Evolutionary conservation across 1,140 invertebrate species (phyloP), one percentile per base, ranked within the genome.

Genomic region (Megalopta genalis): DNA sequence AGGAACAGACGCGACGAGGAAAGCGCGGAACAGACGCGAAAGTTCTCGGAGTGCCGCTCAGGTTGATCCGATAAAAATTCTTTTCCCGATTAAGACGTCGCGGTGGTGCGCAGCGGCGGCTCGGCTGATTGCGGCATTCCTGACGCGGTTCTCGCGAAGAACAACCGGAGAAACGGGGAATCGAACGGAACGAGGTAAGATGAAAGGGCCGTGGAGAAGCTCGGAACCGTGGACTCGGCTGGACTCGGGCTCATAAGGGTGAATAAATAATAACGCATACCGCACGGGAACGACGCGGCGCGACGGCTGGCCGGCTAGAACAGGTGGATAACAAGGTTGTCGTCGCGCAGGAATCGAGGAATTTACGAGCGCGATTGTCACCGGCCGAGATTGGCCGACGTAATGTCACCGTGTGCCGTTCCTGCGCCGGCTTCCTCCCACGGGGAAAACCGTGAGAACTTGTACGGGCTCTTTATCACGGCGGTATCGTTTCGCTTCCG

Each of bases 401-500:
- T 77, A 80, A 81, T 78, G 76, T 87, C 84, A 80, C 66, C 80
- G 80, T 67, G 80, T 67, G 77, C 37, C 52, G 70, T 57, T n/a
- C 32, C n/a, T 27, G 12, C 78, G 57, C 73, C 39, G 72, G 71
- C 68, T 77, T 73, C 65, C 80, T 85, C 85, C 85, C 80, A 72
- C 77, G 82, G 75, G 68, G 80, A 52, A 52, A 77, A 84, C 32
- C 65, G 63, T 66, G 67, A 69, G 67, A 73, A 82, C 54, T 74
- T 75, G 52, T 66, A 32, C 70, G 27, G 52, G 14, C 42, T 66
- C 72, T 84, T 83, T 83, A 79, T 83, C 82, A 37, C 63, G 66
- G 10, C 10, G 39, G 49, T 64, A 68, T 80, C 71, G 67, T 68
- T 64, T 25, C 66, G 52, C 77, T 68, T 18, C 42, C 21, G 14